Percentiles rank a stretch among this genome's conserved stretches.
phyloP scores from a whole-genome alignment of 2,113 vertebrate genomes.

The mouse (Mus musculus) region DNA sequence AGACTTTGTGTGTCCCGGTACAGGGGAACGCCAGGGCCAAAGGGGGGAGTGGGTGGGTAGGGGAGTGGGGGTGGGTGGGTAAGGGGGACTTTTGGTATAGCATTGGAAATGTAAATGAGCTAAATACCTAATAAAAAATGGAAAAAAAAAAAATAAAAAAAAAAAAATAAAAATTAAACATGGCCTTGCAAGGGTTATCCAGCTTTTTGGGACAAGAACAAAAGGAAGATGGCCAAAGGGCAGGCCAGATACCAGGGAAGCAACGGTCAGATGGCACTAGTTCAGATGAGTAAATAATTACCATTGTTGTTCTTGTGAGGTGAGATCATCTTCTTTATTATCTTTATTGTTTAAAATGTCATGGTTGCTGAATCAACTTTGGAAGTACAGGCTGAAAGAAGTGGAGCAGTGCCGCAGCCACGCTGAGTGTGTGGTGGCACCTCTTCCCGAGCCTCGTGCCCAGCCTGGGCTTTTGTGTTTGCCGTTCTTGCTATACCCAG shows the following conservation, averaged over 20 bases:
- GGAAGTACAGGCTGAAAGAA: not conserved
- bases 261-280: not conserved
- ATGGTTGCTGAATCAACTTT: not conserved
- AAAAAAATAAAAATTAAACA: slow-evolving; percentile 52
- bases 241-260: not conserved
- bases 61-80: no score
- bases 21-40: no score
- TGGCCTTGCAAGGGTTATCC: slow-evolving; percentile 13
- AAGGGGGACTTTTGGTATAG: no score
- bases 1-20: no score
- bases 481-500: not conserved
- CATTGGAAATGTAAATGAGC: no score
- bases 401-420: not conserved
- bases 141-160: no score
- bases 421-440: not conserved
- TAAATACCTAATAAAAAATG: no score
- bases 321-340: slow-evolving; percentile 22
- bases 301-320: not conserved
- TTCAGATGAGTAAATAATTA: not conserved
- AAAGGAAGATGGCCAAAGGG: slow-evolving; percentile 10
- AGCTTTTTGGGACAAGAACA: not conserved
- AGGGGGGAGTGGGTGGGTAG: no score
- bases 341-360: not conserved
- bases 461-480: not conserved
- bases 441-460: slow-evolving; percentile 1